Base-by-base conservation (phyloP, 1,140 invertebrate genomes). In the Drosophila sp. region DNA sequence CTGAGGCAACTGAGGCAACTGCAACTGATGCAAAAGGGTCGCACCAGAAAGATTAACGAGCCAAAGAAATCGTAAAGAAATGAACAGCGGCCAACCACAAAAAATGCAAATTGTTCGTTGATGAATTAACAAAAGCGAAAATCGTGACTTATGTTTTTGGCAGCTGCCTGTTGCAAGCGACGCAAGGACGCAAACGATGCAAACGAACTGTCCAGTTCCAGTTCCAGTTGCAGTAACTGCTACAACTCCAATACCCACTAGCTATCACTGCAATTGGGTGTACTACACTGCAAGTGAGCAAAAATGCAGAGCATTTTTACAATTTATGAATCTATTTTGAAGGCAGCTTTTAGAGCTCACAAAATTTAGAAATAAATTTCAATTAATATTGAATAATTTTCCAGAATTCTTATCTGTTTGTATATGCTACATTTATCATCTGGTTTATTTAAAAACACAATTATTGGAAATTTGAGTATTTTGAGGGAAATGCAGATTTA, bases 71-170 rank as follows among this genome's bases (percentile, higher is more conserved):
- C 83, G 83, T 36, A 77, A 89, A 89, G 83, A 83, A 89, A 89
- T 83, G 76, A 76, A 89, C 41, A 51, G 43, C 43, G 48, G 51
- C 56, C 56, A 80, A 78, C 45, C 69, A 65, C 63, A 72, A 71
- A 74, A 89, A 90, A 90, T 90, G 87, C 87, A 90, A 90, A 90
- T 90, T 90, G 81, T 90, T 86, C 79, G 87, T 84, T 90, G 86
- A 90, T 90, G 87, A 90, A 90, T 90, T 90, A 90, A 90, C 87
- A 90, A 90, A 90, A 90, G 87, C 86, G 69, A 89, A 90, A 90
- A 90, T 90, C 87, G 87, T 90, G 87, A 90, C 87, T 90, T 90
- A 90, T 90, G 87, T 86, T 90, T 90, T 90, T 90, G 87, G 87
- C 87, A 90, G 86, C 86, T 90, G 86, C 86, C 77, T 78, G 78